These are phyloP conservation scores for Candoia aspera DNA, from an alignment of 2,113 vertebrate species.

Conservation along the genomic window DNA sequence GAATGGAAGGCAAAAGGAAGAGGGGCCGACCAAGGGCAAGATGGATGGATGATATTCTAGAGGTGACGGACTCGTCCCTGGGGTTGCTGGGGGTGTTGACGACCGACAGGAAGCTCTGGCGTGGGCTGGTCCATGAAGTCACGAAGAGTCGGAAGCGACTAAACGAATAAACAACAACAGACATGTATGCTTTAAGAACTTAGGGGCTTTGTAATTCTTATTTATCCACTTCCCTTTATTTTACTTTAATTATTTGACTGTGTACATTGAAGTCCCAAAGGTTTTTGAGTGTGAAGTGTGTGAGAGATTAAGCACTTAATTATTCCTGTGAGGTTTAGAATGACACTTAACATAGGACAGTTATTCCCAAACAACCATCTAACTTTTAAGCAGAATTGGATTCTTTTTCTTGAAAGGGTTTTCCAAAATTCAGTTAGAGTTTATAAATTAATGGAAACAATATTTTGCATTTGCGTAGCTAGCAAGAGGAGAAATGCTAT, in stretches of 20 bases:
- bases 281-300: neutral
- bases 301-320: neutral
- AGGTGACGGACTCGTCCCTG: too few species aligned
- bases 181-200: slow-evolving; percentile 25
- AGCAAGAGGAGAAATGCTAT: neutral
- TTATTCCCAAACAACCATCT: neutral
- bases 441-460: neutral
- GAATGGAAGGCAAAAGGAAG: too few species aligned
- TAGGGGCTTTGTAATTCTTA: slow-evolving; percentile 7
- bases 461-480: neutral
- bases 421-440: neutral
- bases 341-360: neutral
- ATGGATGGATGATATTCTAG: too few species aligned
- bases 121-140: too few species aligned
- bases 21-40: too few species aligned
- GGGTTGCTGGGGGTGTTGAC: too few species aligned
- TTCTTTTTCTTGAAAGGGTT: neutral
- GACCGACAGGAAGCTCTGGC: too few species aligned
- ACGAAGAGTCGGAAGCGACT: too few species aligned
- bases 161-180: too few species aligned
- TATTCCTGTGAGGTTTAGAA: neutral
- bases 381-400: neutral
- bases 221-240: neutral
- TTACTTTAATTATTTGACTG: neutral
- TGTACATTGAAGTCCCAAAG: neutral